phyloP scores from a whole-genome alignment of 2,888 invertebrate genomes.

The Vanessa cardui region DNA sequence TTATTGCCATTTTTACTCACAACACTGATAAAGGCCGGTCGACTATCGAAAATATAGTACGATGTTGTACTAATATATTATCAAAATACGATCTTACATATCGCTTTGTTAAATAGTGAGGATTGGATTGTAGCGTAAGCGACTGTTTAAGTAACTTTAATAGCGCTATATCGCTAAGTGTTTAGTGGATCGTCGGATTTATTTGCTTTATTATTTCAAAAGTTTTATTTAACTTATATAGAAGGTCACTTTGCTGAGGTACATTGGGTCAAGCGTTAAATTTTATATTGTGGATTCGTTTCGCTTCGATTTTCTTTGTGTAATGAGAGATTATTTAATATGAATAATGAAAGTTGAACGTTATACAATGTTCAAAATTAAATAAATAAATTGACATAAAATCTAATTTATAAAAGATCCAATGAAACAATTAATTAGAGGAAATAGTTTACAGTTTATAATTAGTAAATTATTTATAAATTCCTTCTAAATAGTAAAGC shows the following conservation, averaged over 20 bases:
- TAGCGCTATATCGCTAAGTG: neutral
- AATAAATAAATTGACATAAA: too few relatives aligned
- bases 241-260: conserved; percentile 17
- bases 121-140: neutral
- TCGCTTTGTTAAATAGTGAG: neutral
- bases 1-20: conserved; percentile 32
- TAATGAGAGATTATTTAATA: conserved; percentile 7
- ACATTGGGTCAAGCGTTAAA: conserved; percentile 23
- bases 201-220: conserved; percentile 6
- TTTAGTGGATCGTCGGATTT: conserved; percentile 2
- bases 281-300: conserved; percentile 28
- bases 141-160: neutral
- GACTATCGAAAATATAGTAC: neutral
- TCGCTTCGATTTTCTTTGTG: conserved; percentile 16
- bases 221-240: conserved; percentile 16
- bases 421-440: neutral
- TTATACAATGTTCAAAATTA: too few relatives aligned
- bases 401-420: neutral
- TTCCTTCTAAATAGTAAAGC: neutral
- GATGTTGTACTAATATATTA: neutral
- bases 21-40: conserved; percentile 2
- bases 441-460: neutral
- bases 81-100: neutral
- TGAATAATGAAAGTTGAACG: neutral
- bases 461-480: neutral